Evolutionary conservation across 1,140 invertebrate species (phyloP).

Genomic region (Meloidogyne chitwoodi): DNA sequence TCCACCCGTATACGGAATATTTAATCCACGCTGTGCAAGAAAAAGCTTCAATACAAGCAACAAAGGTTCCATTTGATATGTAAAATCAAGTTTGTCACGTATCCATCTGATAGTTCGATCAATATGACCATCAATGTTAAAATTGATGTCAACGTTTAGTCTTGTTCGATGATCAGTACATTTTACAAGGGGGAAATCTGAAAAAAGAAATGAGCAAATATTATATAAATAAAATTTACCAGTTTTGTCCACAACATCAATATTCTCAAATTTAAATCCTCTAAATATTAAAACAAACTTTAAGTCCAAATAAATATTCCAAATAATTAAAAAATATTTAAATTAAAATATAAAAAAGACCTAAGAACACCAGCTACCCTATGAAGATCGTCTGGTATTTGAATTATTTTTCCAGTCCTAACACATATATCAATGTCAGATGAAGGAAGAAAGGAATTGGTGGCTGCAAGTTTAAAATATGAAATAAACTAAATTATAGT

Average conservation of each 20-base stretch:
- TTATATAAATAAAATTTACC: neutral
- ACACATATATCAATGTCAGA: slow-evolving; percentile 36
- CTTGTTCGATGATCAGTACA: slow-evolving; percentile 25
- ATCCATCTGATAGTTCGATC: slow-evolving; percentile 26
- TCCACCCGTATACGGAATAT: slow-evolving; percentile 97
- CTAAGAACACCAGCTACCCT: slow-evolving; percentile 15
- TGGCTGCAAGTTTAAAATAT: slow-evolving; percentile 10
- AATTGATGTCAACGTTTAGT: slow-evolving; percentile 39
- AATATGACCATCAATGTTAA: slow-evolving; percentile 19
- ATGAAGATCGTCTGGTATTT: slow-evolving; percentile 7
- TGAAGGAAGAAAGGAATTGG: slow-evolving; percentile 30
- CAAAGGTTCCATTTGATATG: slow-evolving; percentile 9
- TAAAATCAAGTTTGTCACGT: slow-evolving; percentile 7
- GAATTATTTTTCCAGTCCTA: neutral
- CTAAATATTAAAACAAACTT: slow-evolving; percentile 9
- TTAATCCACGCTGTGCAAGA: slow-evolving; percentile 81
- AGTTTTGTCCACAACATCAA: slow-evolving; percentile 19
- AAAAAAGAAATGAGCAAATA: neutral
- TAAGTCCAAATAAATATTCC: neutral
- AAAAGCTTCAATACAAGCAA: slow-evolving; percentile 42
- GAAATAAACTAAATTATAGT: neutral
- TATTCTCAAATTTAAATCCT: slow-evolving; percentile 14
- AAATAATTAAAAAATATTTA: neutral
- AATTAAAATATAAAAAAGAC: neutral
- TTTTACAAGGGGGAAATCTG: slow-evolving; percentile 36